phyloP scores from a whole-genome alignment of 2,888 invertebrate species.

The Coleophora deauratella region DNA sequence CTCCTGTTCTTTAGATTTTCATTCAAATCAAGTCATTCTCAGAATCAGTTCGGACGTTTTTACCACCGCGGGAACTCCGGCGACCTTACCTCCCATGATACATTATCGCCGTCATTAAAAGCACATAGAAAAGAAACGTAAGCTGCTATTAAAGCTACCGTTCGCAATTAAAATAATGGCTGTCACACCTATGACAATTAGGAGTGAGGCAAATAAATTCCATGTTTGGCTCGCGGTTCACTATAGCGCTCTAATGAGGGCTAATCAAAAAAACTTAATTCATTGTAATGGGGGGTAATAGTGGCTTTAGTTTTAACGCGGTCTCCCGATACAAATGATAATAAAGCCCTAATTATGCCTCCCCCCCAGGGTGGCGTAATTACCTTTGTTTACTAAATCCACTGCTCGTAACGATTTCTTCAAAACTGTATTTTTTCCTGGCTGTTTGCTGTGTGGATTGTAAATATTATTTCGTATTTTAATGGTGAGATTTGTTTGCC shows the following conservation, averaged over 20 bases:
- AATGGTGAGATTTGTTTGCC: no score
- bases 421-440: neutral
- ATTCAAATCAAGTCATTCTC: no score
- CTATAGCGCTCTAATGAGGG: conserved; percentile 35
- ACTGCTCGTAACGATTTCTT: conserved; percentile 11
- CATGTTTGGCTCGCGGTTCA: conserved; percentile 43
- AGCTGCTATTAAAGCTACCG: conserved; percentile 52
- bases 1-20: no score
- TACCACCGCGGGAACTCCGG: no score
- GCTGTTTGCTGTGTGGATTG: no score
- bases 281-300: conserved; percentile 37
- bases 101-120: conserved; percentile 29
- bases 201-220: conserved; percentile 52
- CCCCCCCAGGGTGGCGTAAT: conserved; percentile 22
- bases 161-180: conserved; percentile 71
- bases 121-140: conserved; percentile 49
- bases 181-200: conserved; percentile 73
- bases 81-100: conserved; percentile 7
- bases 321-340: conserved; percentile 27
- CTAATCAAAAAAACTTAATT: conserved; percentile 49
- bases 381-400: conserved; percentile 16
- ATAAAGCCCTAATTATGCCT: conserved; percentile 28
- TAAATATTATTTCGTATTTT: no score
- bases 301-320: conserved; percentile 23
- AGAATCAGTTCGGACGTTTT: no score